Percentiles rank a stretch among this genome's conserved stretches.
Evolutionary conservation across 1,140 invertebrate genomes (phyloP).

Genomic region (Teleopsis dalmanni): DNA sequence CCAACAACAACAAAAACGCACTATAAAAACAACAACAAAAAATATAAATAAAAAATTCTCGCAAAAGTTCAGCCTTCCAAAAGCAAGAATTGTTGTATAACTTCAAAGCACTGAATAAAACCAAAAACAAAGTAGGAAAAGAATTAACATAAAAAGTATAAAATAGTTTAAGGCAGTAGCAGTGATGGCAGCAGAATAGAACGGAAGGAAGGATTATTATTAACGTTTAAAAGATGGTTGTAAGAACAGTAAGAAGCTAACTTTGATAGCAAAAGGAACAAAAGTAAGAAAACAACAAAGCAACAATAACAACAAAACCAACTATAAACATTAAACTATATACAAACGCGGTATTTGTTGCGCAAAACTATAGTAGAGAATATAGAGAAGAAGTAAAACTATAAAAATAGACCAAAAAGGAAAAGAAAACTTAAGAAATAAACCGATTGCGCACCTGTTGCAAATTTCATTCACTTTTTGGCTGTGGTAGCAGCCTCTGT

Average conservation of each 20-base stretch:
- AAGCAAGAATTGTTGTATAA: not conserved
- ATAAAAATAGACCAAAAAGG: not conserved
- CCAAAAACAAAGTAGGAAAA: not conserved
- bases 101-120: not conserved
- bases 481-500: not conserved
- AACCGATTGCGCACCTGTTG: constrained; percentile 10
- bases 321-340: not conserved
- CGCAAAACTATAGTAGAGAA: not conserved
- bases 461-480: constrained; percentile 10
- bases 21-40: not conserved
- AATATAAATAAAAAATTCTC: not conserved
- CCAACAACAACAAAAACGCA: constrained; percentile 1
- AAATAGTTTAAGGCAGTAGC: too few relatives aligned
- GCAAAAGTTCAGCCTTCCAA: not conserved
- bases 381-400: not conserved
- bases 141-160: not conserved
- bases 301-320: not conserved
- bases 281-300: not conserved
- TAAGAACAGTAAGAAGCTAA: too few relatives aligned
- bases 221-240: constrained; percentile 9
- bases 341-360: not conserved
- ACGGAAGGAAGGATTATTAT: constrained; percentile 13
- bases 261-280: not conserved
- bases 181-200: not conserved
- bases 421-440: not conserved